Percentiles rank a stretch among this genome's conserved stretches.
Evolutionary conservation across 2,113 vertebrate species (phyloP).

Genomic region (Ahaetulla prasina): DNA sequence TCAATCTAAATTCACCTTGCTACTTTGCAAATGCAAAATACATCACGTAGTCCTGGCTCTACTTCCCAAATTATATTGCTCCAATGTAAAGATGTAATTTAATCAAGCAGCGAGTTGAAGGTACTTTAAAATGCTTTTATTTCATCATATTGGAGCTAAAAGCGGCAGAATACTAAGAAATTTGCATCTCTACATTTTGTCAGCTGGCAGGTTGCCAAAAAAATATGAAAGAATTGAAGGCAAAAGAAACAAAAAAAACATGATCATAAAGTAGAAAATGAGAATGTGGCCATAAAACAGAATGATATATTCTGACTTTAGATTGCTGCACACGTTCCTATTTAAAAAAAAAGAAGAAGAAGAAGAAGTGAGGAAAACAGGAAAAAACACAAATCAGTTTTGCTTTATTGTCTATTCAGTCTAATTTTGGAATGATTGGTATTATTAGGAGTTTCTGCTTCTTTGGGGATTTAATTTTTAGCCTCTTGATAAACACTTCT

Average conservation of each 20-base stretch:
- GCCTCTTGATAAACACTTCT: neutral
- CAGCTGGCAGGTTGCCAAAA: neutral
- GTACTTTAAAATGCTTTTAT: neutral
- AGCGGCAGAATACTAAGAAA: neutral
- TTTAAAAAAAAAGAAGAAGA: neutral
- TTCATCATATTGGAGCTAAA: neutral
- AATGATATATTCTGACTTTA: neutral
- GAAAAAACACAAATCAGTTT: neutral
- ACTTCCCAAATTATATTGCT: neutral
- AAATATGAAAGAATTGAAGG: neutral
- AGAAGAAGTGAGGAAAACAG: neutral
- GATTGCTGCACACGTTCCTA: neutral
- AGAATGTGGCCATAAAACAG: neutral
- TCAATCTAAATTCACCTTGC: neutral
- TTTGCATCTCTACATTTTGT: neutral
- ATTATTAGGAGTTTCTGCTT: neutral
- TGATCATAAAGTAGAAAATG: neutral
- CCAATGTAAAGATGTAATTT: neutral
- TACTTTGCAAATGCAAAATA: neutral
- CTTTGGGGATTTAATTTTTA: neutral
- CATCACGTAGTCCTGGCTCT: neutral
- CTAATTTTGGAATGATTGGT: neutral
- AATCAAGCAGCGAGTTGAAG: neutral
- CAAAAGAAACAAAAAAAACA: neutral
- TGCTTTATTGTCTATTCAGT: neutral